Evolutionary conservation across 2,797 vertebrate genomes (phyloP).

Genomic region (Leucoraja ocellata): DNA sequence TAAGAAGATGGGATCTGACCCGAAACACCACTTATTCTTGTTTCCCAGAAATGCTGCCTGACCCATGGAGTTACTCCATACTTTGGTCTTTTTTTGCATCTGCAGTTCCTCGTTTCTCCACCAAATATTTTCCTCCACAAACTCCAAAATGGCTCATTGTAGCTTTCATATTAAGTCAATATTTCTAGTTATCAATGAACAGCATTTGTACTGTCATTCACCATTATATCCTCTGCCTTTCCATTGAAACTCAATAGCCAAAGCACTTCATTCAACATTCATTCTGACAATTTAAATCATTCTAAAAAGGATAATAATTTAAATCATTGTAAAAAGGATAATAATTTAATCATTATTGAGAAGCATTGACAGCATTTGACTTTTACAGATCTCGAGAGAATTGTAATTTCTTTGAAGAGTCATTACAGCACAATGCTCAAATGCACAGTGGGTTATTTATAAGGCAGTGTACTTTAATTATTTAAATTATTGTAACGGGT

Average conservation of each 20-base stretch:
- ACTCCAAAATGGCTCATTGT: not conserved
- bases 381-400: not conserved
- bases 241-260: not conserved
- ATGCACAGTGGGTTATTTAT: no score
- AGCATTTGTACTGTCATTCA: not conserved
- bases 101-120: no score
- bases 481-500: no score
- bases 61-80: no score
- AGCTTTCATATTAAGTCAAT: not conserved
- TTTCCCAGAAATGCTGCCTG: no score
- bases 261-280: not conserved
- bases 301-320: not conserved
- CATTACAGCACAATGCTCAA: no score
- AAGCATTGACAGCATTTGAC: not conserved
- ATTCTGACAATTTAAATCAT: slow-evolving; percentile 4
- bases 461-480: no score
- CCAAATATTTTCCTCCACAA: not conserved
- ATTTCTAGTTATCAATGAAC: not conserved
- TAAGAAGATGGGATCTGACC: no score
- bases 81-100: no score
- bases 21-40: no score
- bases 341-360: not conserved
- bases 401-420: no score
- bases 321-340: not conserved
- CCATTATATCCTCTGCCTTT: not conserved